Evolutionary conservation across 2,113 vertebrate genomes (phyloP).

Genomic region (Oreochromis aureus): DNA sequence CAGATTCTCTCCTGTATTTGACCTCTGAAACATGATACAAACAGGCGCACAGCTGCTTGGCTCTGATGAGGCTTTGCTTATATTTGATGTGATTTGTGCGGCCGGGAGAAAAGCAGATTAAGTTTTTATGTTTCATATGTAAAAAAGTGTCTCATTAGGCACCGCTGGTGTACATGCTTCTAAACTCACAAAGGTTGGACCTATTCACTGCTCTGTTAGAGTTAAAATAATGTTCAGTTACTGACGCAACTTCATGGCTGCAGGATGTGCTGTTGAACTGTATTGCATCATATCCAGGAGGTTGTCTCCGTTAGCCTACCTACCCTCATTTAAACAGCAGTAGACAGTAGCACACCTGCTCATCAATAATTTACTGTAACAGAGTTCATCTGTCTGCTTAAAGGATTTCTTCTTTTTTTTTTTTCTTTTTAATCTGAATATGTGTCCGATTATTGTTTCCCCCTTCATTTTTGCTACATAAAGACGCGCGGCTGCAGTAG

Average conservation of each 20-base stretch:
- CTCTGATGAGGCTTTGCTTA: not conserved
- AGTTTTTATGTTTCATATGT: not conserved
- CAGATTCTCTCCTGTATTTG: not conserved
- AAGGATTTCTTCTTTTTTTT: not conserved
- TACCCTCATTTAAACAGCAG: not conserved
- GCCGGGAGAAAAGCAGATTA: not conserved
- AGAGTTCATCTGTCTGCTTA: not conserved
- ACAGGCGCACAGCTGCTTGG: accelerated
- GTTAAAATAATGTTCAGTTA: not conserved
- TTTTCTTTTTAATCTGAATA: not conserved
- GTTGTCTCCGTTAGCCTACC: not conserved
- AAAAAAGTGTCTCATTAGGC: not conserved
- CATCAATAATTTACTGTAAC: not conserved
- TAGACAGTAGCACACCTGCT: not conserved
- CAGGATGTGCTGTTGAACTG: not conserved
- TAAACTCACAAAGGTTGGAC: not conserved
- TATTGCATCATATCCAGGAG: not conserved
- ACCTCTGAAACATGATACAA: not conserved
- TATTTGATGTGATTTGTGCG: not conserved
- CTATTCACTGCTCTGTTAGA: not conserved
- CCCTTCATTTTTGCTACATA: not conserved
- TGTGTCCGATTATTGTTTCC: not conserved
- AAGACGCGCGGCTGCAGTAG: not conserved
- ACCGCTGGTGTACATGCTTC: not conserved
- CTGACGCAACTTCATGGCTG: not conserved